Base-by-base conservation (phyloP, 2,888 invertebrate species). In the Gortyna flavago region DNA sequence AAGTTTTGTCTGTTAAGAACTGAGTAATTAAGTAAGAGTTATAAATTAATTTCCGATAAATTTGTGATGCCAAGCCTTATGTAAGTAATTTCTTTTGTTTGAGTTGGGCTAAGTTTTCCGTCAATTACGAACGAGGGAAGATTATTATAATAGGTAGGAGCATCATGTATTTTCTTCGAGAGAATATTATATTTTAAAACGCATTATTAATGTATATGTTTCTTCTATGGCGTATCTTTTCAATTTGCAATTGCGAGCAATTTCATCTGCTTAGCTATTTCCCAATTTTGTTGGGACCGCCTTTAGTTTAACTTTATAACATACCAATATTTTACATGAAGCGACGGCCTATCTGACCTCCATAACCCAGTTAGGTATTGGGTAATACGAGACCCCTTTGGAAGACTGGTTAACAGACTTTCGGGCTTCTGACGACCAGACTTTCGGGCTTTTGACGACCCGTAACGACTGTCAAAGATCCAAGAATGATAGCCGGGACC, bases 41-140 rank as follows among this genome's bases (percentile, higher is more conserved):
- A 87, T 85, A 81, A 84, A 88, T 88, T 88, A 87, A 85, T 88
- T 84, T 88, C 75, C 87, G 51, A 88, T 88, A 87, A 86, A 79
- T 79, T 81, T 81, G 71, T 77, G 75, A 66, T 72, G 38, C 68
- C 38, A 72, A 72, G 75, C 29, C 61, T 61, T 35, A 44, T 69
- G 74, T 67, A 38, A 77, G n/a, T n/a, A n/a, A 65, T 75, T 83
- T 83, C 79, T 82, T 76, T 85, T 83, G 81, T 83, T 79, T 71
- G 29, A 75, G 11, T 80, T 79, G 5, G 44, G 32, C 51, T 7
- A 75, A 77, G 44, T 77, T 83, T 77, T 44, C 61, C 32, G 25
- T 79, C 61, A 61, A 74, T 77, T 74, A 32, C 1, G 18, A n/a
- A 65, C 32, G 61, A 51, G 48, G 44, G 66, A 75, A 9, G n/a